phyloP scores from a whole-genome alignment of 2,888 invertebrate genomes.

The Philonicus albiceps region DNA sequence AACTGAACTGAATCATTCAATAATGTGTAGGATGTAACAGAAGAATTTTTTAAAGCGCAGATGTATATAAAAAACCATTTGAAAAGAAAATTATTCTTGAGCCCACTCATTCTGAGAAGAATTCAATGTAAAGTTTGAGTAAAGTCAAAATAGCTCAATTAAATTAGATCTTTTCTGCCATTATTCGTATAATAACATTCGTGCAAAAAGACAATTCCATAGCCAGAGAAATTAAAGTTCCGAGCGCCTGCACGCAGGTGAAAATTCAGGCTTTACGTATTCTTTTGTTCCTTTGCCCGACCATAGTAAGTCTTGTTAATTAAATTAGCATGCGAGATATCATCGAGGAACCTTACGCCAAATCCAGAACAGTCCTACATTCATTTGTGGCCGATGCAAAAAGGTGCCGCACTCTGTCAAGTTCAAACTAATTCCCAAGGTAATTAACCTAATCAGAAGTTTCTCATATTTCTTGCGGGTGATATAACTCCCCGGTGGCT shows the following conservation, averaged over 20 bases:
- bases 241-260: neutral
- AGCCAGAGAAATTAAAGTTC: neutral
- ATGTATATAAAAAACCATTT: no score
- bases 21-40: no score
- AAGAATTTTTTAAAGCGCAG: no score
- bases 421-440: slow-evolving; percentile 21
- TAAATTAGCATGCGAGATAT: slow-evolving; percentile 5
- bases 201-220: neutral
- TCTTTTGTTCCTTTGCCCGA: neutral
- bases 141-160: neutral
- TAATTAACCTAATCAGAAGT: slow-evolving; percentile 34
- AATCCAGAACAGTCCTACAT: neutral
- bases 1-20: no score
- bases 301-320: neutral
- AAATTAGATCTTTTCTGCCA: neutral
- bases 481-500: neutral
- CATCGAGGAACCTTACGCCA: neutral
- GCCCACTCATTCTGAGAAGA: neutral
- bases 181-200: neutral
- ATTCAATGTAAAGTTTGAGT: neutral
- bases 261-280: neutral
- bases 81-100: neutral
- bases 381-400: neutral
- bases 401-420: neutral
- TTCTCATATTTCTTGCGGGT: slow-evolving; percentile 2